Evolutionary conservation across 2,888 invertebrate genomes (phyloP), one percentile per base, ranked within the genome.

Genomic region (Drosophila buzzatii): DNA sequence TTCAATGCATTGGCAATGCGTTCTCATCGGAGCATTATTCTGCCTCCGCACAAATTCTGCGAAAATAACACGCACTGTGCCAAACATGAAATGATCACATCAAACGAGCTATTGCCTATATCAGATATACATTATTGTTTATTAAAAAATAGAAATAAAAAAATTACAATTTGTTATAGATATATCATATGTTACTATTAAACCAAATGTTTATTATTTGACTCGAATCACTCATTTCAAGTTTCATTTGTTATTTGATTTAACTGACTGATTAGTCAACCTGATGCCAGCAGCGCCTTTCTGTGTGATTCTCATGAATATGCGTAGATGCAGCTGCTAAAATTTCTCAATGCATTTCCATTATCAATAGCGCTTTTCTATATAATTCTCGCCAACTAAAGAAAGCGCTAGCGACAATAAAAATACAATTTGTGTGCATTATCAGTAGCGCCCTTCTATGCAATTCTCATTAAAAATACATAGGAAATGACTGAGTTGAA

Each of bases 11-110:
- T 16, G 18, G 12, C n/a, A 6, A 39, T 27, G 6, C 8, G 12
- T 20, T 35, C 18, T 42, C 27, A 27, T 27, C 31, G 27, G 23
- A 10, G 10, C 31, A n/a, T 45, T 16, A 23, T 12, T 31, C 18
- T 8, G 9, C 51, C 16, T 59, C 27, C 33, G 23, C 37, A 37
- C 7, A 18, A 23, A 47, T 49, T 47, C 31, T n/a, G 44, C 20
- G 37, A 61, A 61, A 31, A 31, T 2, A 39, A 39, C 6, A 47
- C 45, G 27, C n/a, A 31, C 35, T 37, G 35, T 27, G 20, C 52
- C 52, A 35, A 52, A 14, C 45, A 23, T 14, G 3, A 47, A n/a
- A 51, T 31, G 18, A 51, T 51, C 53, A 16, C 53, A 16, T 39
- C 37, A 39, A 39, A 39, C 37, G 37, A 39, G 37, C 16, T 16